These are phyloP conservation scores for Sorex araneus DNA, from an alignment of 2,113 vertebrate genomes.

Conservation along the genomic window DNA sequence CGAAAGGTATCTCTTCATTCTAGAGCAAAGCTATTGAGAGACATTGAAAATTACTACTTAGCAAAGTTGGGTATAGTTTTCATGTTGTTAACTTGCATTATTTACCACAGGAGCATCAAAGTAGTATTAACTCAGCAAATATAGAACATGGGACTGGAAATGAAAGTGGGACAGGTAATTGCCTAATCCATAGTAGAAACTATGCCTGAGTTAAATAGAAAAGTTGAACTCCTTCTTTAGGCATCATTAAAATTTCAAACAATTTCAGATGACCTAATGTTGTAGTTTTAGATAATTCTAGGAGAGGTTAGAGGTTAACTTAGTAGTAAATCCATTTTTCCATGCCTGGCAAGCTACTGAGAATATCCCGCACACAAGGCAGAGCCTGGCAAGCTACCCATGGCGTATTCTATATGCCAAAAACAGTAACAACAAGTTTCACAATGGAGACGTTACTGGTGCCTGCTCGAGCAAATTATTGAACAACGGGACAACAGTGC, in stretches of 20 bases:
- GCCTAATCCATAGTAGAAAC: conserved; percentile 5
- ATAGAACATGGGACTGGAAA: conserved; percentile 45
- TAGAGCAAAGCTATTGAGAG: conserved; percentile 65
- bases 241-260: conserved; percentile 42
- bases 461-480: too few species aligned
- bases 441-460: too few species aligned
- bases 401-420: too few species aligned
- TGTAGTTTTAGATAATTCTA: background rate
- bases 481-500: too few species aligned
- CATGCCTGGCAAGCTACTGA: too few species aligned
- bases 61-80: conserved; percentile 58
- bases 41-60: conserved; percentile 59
- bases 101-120: conserved; percentile 74
- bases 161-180: conserved; percentile 36
- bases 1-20: conserved; percentile 69
- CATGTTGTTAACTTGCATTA: conserved; percentile 56
- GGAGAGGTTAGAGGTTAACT: background rate
- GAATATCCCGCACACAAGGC: too few species aligned
- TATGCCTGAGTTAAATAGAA: conserved; percentile 14
- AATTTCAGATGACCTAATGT: conserved; percentile 59
- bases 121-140: conserved; percentile 72
- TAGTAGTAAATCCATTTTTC: background rate
- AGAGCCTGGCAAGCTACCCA: too few species aligned
- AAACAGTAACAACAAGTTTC: too few species aligned
- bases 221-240: conserved; percentile 42